Percentiles rank a stretch among this genome's conserved stretches.
Evolutionary conservation across 2,888 invertebrate genomes (phyloP).

Genomic region (Apoda limacodes): DNA sequence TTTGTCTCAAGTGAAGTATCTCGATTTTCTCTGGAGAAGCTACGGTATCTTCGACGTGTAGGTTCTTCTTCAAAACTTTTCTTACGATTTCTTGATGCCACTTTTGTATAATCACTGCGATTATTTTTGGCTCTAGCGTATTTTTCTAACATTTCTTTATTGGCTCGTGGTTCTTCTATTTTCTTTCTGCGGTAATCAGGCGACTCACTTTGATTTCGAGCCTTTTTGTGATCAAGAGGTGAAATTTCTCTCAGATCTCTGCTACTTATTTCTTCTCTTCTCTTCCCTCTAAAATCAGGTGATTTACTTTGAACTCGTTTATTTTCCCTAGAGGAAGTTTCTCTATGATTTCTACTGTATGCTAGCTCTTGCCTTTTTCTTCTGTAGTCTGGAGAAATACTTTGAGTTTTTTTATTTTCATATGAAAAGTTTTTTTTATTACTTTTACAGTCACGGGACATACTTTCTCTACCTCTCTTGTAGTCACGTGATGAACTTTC

Average conservation of each 20-base stretch:
- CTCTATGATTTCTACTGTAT: slow-evolving; percentile 24
- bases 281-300: slow-evolving; percentile 27
- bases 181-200: slow-evolving; percentile 23
- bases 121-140: slow-evolving; percentile 29
- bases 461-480: too few species aligned
- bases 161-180: slow-evolving; percentile 19
- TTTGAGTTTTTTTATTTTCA: too few species aligned
- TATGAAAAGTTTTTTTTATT: too few species aligned
- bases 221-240: too few species aligned
- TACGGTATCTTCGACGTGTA: slow-evolving; percentile 32
- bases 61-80: slow-evolving; percentile 26
- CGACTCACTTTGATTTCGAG: slow-evolving; percentile 24
- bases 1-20: slow-evolving; percentile 36
- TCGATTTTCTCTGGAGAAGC: slow-evolving; percentile 33
- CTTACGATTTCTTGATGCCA: slow-evolving; percentile 24
- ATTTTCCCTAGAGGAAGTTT: slow-evolving; percentile 30
- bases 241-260: slow-evolving; percentile 31
- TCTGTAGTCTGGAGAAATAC: too few species aligned
- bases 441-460: too few species aligned
- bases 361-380: slow-evolving; percentile 12
- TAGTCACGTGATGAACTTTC: too few species aligned
- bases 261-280: slow-evolving; percentile 24
- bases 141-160: slow-evolving; percentile 24
- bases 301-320: slow-evolving; percentile 32
- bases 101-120: slow-evolving; percentile 14